Conservation (phyloP, 2,797 vertebrate species). For the Mormyrops attenuatus region DNA sequence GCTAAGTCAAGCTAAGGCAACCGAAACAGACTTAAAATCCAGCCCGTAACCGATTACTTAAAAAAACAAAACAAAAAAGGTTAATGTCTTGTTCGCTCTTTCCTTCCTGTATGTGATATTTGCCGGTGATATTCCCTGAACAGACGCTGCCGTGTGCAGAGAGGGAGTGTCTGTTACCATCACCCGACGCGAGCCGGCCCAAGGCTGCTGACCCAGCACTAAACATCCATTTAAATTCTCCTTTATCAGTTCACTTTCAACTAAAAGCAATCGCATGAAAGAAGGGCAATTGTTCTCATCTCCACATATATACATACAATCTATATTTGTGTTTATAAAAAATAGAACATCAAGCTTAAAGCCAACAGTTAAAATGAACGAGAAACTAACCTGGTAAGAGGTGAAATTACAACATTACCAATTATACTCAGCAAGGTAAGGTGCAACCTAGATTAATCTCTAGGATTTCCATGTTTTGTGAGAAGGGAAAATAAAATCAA, state of each 20-base stretch:
- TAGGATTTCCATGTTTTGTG: conserved; percentile 42
- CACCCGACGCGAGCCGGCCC: neutral
- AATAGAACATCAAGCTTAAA: conserved; percentile 55
- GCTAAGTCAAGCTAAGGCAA: neutral
- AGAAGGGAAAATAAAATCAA: conserved; percentile 40
- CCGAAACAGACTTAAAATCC: neutral
- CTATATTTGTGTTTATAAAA: conserved; percentile 40
- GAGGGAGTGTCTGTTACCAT: neutral
- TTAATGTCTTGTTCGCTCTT: neutral
- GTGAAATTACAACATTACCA: conserved; percentile 46
- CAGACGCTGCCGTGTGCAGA: neutral
- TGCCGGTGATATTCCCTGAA: neutral
- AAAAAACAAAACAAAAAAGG: neutral
- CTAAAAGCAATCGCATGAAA: conserved; percentile 32
- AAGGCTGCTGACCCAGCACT: conserved; percentile 25
- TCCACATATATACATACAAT: conserved; percentile 43
- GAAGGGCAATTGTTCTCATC: conserved; percentile 37
- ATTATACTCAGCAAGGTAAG: conserved; percentile 44
- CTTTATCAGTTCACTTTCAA: conserved; percentile 33
- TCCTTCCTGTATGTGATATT: neutral
- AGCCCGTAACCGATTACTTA: neutral
- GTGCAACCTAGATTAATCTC: conserved; percentile 46
- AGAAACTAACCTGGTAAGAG: conserved; percentile 44
- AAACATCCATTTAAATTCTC: conserved; percentile 35
- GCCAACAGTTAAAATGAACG: conserved; percentile 42